Percentiles rank a stretch among this genome's conserved stretches.
These are phyloP conservation scores for Buathra laborator DNA, from an alignment of 2,888 invertebrate species.

Conservation along the genomic window DNA sequence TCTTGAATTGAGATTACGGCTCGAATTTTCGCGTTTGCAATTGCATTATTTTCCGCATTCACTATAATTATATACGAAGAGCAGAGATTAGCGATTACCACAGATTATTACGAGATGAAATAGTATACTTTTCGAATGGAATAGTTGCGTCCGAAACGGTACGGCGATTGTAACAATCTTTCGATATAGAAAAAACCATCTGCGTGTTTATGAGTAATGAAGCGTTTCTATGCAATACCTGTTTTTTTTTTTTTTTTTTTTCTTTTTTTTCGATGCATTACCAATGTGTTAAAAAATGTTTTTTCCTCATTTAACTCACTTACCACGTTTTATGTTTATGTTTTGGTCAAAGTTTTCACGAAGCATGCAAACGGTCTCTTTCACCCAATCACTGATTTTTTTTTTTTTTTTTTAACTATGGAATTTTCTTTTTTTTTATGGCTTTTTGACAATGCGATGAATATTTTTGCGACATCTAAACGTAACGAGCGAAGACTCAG, in stretches of 20 bases:
- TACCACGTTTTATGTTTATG: conserved; percentile 31
- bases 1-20: conserved; percentile 1
- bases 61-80: conserved; percentile 60
- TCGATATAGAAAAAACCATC: conserved; percentile 54
- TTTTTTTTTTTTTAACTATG: conserved; percentile 14
- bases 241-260: neutral
- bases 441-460: conserved; percentile 30
- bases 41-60: conserved; percentile 30
- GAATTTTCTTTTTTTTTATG: conserved; percentile 31
- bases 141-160: conserved; percentile 29
- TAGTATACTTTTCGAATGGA: conserved; percentile 32
- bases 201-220: conserved; percentile 46
- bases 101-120: conserved; percentile 60
- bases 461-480: conserved; percentile 20
- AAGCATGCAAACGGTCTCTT: conserved; percentile 22
- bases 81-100: conserved; percentile 56
- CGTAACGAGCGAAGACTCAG: conserved; percentile 44
- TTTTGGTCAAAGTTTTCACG: conserved; percentile 54
- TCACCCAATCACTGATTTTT: conserved; percentile 1
- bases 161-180: conserved; percentile 40
- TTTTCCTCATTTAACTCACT: conserved; percentile 20
- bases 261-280: conserved; percentile 31
- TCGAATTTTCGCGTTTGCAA: conserved; percentile 26
- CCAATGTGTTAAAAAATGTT: conserved; percentile 51
- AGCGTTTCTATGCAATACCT: conserved; percentile 51